Base-by-base conservation (phyloP, 1,140 invertebrate species). In the Venturia canescens region DNA sequence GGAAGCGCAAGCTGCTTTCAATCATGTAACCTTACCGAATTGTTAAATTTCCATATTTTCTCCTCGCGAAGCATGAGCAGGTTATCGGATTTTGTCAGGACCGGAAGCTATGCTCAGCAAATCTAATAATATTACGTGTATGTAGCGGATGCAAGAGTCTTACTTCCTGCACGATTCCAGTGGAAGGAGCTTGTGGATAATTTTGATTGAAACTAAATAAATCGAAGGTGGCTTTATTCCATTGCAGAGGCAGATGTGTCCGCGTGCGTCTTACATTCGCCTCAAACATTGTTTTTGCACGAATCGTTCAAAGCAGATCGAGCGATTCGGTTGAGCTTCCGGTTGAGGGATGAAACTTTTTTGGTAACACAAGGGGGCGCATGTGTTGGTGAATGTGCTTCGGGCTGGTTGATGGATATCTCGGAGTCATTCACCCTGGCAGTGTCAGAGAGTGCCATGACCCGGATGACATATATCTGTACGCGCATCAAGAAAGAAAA, bases 401-500 rank as follows among this genome's bases (percentile, higher is more conserved):
- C 5, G 26, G 11, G 48, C 11, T 50, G 18, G 27, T 29, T 66
- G 63, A 66, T 29, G 63, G 63, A 66, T 66, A 29, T 66, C 63
- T 66, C 27, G 29, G 63, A 7, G 63, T 29, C 63, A n/a, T 66
- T 66, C 63, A 66, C 63, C 63, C 63, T 66, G 57, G 57, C 57
- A 63, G 63, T 66, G 63, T 26, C 63, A 66, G 63, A 66, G 27
- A 29, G 63, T 66, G 63, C 63, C 63, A 66, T 66, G 63, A 66
- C 23, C 63, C 63, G 63, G 63, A 29, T 66, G 63, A 66, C 27
- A 66, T 66, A 66, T 66, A 66, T 60, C 21, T 60, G 3, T 60
- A n/a, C 16, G 16, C 57, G 63, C 27, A 66, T 66, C 63, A 66
- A 23, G 7, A 66, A 26, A 27, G 27, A 66, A 29, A 60, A 9